Percentiles rank a stretch among this genome's conserved stretches.
These are phyloP conservation scores for Napeogenes inachia DNA, from an alignment of 2,888 invertebrate species.

Conservation along the genomic window DNA sequence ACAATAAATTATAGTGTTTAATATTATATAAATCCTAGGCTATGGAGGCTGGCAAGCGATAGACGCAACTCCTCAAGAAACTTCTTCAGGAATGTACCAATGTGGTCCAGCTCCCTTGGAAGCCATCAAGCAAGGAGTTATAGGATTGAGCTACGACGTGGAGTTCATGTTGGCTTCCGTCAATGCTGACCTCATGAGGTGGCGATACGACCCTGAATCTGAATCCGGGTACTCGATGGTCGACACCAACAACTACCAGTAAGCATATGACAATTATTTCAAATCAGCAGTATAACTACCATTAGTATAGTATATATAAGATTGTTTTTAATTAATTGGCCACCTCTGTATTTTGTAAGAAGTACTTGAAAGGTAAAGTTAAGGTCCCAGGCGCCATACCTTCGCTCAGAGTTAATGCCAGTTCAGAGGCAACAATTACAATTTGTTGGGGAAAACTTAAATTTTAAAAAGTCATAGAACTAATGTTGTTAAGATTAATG, in stretches of 20 bases:
- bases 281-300: too few species aligned
- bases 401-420: too few species aligned
- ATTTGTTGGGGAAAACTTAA: too few species aligned
- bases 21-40: conserved; percentile 52
- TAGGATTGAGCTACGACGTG: conserved; percentile 85
- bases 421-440: too few species aligned
- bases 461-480: too few species aligned
- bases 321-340: too few species aligned
- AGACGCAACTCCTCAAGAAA: conserved; percentile 91
- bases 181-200: conserved; percentile 89
- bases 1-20: too few species aligned
- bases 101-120: conserved; percentile 89
- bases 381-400: too few species aligned
- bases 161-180: conserved; percentile 89
- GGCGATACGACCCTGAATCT: conserved; percentile 82
- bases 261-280: conserved; percentile 42
- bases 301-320: too few species aligned
- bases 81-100: conserved; percentile 83
- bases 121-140: conserved; percentile 86
- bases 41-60: conserved; percentile 95
- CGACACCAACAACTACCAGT: conserved; percentile 86
- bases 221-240: conserved; percentile 82
- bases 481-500: too few species aligned
- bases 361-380: too few species aligned
- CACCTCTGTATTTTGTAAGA: too few species aligned